A percentile compares a stretch with the other conserved stretches of the same genome.
Evolutionary conservation across 2,888 invertebrate species (phyloP).

Genomic region (Xiphydria camelus): DNA sequence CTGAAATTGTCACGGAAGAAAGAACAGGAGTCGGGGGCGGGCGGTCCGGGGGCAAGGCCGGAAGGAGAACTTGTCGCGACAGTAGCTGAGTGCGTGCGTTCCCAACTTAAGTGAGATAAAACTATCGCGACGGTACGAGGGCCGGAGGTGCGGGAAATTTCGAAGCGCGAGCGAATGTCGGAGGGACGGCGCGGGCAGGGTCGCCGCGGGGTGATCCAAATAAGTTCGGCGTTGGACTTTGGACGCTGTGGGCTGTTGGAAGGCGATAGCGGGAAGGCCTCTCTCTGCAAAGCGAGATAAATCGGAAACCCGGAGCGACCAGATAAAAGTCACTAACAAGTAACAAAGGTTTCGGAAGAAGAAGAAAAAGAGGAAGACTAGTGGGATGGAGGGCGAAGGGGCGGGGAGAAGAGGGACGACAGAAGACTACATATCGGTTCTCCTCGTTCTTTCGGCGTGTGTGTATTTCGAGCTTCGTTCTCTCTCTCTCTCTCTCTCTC

Average conservation of each 20-base stretch:
- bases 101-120: slow-evolving; percentile 9
- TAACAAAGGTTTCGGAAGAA: slow-evolving; percentile 41
- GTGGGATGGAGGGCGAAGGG: slow-evolving; percentile 2
- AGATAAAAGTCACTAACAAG: slow-evolving; percentile 53
- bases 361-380: not conserved
- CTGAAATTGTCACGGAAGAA: no score
- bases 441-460: slow-evolving; percentile 38
- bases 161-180: not conserved
- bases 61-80: not conserved
- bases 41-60: no score
- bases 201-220: slow-evolving; percentile 9
- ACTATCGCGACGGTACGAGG: slow-evolving; percentile 13
- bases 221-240: slow-evolving; percentile 22
- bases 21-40: no score
- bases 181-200: not conserved
- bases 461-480: no score
- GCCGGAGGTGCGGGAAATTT: not conserved
- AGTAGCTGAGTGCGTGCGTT: slow-evolving; percentile 8
- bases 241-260: slow-evolving; percentile 44
- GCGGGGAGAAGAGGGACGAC: slow-evolving; percentile 23
- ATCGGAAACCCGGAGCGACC: slow-evolving; percentile 39
- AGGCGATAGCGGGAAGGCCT: slow-evolving; percentile 37
- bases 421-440: slow-evolving; percentile 43
- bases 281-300: slow-evolving; percentile 36
- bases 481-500: no score